Evolutionary conservation across 2,113 vertebrate species (phyloP).

Genomic region (Pachyramphus minor): DNA sequence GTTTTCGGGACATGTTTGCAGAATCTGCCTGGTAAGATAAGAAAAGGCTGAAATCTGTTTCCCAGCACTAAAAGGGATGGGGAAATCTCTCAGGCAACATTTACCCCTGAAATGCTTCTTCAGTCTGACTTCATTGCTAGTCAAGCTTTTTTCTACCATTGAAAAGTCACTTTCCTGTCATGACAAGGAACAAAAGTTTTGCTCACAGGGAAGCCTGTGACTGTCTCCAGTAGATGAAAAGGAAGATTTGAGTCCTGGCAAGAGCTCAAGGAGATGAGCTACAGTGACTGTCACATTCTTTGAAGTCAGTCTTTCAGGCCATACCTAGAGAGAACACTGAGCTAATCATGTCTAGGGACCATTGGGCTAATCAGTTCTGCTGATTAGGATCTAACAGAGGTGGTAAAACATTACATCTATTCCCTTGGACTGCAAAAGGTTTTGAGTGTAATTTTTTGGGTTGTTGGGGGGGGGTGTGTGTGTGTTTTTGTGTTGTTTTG

Average conservation of each 20-base stretch:
- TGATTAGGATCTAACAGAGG: neutral
- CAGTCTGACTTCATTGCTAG: neutral
- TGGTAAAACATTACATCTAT: neutral
- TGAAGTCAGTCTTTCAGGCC: neutral
- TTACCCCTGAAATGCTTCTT: neutral
- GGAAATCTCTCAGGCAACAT: neutral
- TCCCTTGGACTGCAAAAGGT: neutral
- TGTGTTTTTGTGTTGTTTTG: neutral
- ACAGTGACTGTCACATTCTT: neutral
- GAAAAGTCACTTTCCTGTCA: neutral
- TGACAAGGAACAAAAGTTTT: neutral
- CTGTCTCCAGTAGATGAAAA: neutral
- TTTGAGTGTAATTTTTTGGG: neutral
- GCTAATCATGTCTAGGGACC: neutral
- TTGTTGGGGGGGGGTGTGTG: accelerated
- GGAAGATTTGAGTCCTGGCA: neutral
- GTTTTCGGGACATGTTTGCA: neutral
- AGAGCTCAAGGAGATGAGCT: neutral
- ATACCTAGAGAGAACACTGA: neutral
- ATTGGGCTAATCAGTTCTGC: neutral
- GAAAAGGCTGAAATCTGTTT: neutral
- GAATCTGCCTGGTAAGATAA: neutral
- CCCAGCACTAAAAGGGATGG: neutral
- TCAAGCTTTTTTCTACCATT: neutral
- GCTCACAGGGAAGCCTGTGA: neutral